Percentiles rank a stretch among this genome's conserved stretches.
These are phyloP conservation scores for Acanthopleura granulata DNA, from an alignment of 2,888 invertebrate genomes.

Conservation along the genomic window DNA sequence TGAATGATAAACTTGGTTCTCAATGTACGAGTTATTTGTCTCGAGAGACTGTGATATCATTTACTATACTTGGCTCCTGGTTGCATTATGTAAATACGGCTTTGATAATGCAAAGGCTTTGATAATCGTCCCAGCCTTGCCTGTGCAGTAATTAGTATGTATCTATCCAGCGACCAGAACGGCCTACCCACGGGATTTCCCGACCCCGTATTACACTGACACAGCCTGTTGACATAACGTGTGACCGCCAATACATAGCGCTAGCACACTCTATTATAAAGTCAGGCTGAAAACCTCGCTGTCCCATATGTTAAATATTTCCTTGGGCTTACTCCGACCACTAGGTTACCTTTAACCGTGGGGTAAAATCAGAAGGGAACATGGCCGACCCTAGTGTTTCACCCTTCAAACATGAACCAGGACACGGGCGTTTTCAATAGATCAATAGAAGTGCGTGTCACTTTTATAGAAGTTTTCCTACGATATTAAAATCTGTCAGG, in stretches of 20 bases:
- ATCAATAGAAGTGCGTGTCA: slow-evolving; percentile 14
- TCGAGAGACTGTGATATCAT: not conserved
- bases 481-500: not conserved
- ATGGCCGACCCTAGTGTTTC: not conserved
- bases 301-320: not conserved
- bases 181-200: not conserved
- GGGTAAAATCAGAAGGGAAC: not conserved
- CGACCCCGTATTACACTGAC: not conserved
- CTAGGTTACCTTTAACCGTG: too few relatives aligned
- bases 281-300: not conserved
- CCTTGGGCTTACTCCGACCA: not conserved
- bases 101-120: not conserved
- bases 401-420: not conserved
- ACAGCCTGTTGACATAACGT: not conserved
- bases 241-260: not conserved
- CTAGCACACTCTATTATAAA: not conserved
- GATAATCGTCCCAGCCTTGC: not conserved
- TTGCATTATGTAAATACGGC: slow-evolving; percentile 1
- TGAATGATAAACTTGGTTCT: too few relatives aligned
- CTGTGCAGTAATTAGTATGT: slow-evolving; percentile 14
- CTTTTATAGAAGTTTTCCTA: not conserved
- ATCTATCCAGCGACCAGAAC: not conserved
- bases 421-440: not conserved
- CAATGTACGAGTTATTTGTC: too few relatives aligned
- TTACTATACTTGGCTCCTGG: not conserved